These are phyloP conservation scores for Zosterops japonicus DNA, from an alignment of 2,113 vertebrate genomes.

Conservation along the genomic window DNA sequence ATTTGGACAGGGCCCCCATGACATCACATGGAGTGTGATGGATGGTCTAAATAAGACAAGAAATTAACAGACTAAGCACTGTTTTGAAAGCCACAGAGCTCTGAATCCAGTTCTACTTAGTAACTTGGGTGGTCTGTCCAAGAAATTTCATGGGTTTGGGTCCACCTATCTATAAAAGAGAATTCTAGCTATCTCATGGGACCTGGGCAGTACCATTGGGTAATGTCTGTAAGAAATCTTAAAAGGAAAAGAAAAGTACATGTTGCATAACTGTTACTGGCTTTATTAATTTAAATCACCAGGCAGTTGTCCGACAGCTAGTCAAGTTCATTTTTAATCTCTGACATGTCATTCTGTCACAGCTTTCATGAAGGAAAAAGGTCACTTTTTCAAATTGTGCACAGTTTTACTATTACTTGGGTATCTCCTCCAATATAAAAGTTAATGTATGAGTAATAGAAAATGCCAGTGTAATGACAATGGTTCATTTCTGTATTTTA, in stretches of 20 bases:
- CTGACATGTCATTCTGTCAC: neutral
- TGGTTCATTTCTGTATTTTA: neutral
- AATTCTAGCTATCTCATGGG: neutral
- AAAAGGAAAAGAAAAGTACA: neutral
- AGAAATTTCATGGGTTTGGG: neutral
- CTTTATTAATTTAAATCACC: neutral
- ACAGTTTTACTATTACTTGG: neutral
- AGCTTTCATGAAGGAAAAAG: neutral
- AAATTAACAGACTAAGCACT: slow-evolving; percentile 28
- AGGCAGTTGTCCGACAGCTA: slow-evolving; percentile 23
- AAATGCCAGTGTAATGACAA: neutral
- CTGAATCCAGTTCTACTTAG: slow-evolving; percentile 21
- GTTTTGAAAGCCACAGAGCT: slow-evolving; percentile 22
- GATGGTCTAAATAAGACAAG: slow-evolving; percentile 26
- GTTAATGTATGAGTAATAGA: neutral
- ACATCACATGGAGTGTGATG: neutral
- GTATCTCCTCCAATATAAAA: neutral
- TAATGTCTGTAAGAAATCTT: neutral
- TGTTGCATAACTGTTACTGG: neutral
- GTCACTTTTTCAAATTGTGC: neutral
- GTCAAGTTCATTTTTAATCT: slow-evolving; percentile 28
- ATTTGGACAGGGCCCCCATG: neutral
- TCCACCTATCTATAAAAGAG: neutral
- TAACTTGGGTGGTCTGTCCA: slow-evolving; percentile 6
- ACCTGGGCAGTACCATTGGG: neutral